A percentile compares a stretch with the other conserved stretches of the same genome.
These are phyloP conservation scores for Neomonachus schauinslandi DNA, from an alignment of 2,113 vertebrate species.

Conservation along the genomic window DNA sequence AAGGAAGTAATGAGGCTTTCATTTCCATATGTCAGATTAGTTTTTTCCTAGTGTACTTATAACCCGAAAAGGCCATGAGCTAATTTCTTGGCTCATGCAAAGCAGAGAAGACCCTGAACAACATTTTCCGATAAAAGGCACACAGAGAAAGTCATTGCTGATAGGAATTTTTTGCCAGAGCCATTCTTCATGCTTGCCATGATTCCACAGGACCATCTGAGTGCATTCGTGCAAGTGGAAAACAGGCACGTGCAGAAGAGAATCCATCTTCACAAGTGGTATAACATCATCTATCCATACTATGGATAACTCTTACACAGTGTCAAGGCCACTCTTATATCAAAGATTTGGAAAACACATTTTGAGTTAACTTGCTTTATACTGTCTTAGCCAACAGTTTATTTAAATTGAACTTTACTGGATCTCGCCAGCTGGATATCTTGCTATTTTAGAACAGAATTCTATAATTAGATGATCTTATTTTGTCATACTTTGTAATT, in stretches of 20 bases:
- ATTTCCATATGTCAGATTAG: slow-evolving; percentile 74
- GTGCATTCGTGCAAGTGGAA: background rate
- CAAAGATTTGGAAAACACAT: slow-evolving; percentile 22
- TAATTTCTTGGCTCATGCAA: slow-evolving; percentile 65
- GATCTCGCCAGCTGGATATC: slow-evolving; percentile 57
- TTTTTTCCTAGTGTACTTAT: slow-evolving; percentile 63
- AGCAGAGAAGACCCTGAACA: slow-evolving; percentile 9
- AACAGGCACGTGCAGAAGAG: background rate
- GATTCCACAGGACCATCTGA: background rate
- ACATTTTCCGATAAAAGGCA: slow-evolving; percentile 39
- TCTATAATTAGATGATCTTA: slow-evolving; percentile 68
- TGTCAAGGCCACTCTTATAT: background rate
- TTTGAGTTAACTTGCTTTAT: slow-evolving; percentile 26
- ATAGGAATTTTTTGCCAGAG: background rate
- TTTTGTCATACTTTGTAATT: slow-evolving; percentile 66
- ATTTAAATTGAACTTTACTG: slow-evolving; percentile 51
- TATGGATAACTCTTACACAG: background rate
- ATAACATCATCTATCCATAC: background rate
- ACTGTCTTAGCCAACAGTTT: slow-evolving; percentile 49
- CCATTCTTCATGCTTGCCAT: background rate
- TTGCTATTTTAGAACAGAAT: slow-evolving; percentile 68
- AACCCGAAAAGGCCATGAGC: slow-evolving; percentile 64
- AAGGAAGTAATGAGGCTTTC: slow-evolving; percentile 71
- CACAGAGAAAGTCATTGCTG: background rate
- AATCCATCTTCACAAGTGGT: background rate